Evolutionary conservation across 2,797 vertebrate genomes (phyloP).

Genomic region (Champsocephalus esox): DNA sequence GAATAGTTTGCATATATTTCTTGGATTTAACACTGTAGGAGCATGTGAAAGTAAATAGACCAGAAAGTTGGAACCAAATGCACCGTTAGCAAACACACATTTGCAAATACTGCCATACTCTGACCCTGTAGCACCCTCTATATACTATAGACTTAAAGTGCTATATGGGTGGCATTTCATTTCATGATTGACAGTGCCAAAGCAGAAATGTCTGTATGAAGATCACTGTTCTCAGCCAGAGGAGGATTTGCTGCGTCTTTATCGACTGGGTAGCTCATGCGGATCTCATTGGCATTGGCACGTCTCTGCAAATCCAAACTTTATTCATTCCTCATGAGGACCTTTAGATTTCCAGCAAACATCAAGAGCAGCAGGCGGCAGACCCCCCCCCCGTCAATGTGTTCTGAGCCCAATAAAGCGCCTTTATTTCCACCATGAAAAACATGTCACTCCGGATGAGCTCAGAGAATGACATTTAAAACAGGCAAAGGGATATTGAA

Average conservation of each 20-base stretch:
- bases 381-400: constrained; percentile 29
- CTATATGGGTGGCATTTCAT: constrained; percentile 48
- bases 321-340: constrained; percentile 73
- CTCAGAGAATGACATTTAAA: constrained; percentile 88
- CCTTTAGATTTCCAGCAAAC: constrained; percentile 75
- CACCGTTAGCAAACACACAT: constrained; percentile 7
- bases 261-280: constrained; percentile 53
- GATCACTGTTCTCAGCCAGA: constrained; percentile 46
- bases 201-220: constrained; percentile 44
- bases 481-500: constrained; percentile 84
- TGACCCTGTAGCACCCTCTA: not conserved
- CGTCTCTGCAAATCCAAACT: constrained; percentile 65
- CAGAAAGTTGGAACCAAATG: not conserved
- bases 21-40: not conserved
- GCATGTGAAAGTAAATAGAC: not conserved
- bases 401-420: constrained; percentile 78
- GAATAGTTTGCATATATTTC: constrained; percentile 7
- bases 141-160: constrained; percentile 12
- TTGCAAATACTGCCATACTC: not conserved
- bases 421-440: constrained; percentile 83
- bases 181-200: constrained; percentile 36
- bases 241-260: constrained; percentile 45
- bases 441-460: constrained; percentile 86
- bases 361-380: constrained; percentile 51
- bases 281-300: constrained; percentile 52